Evolutionary conservation across 2,888 invertebrate species (phyloP), one percentile per base, ranked within the genome.

Genomic region (Eustalomyia histrio): DNA sequence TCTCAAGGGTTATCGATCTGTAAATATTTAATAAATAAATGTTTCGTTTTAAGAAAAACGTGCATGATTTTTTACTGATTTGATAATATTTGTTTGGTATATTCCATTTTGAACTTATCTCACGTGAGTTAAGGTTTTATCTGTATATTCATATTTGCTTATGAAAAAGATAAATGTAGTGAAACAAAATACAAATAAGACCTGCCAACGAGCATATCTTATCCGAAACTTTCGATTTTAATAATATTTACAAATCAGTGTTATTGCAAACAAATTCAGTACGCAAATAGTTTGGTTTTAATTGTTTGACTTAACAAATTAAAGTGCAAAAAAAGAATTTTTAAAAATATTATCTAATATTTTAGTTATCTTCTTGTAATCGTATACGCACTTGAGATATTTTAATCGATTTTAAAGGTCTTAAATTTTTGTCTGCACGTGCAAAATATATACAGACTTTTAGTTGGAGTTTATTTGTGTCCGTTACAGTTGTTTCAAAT

Each of bases 61-160:
- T 81, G 81, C 14, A 57, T 8, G 68, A 39, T 33, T 74, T 65
- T 65, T 72, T 74, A 60, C 81, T 67, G 78, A 81, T 74, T 81
- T 78, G 60, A 74, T 81, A 76, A 60, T 74, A 65, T 65, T 18
- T 76, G 63, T 35, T 29, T 29, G 29, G 29, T 21, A 16, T 33
- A 47, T 55, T 8, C 17, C 64, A 78, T 53, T 64, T 60, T n/a
- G 29, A 65, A 75, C 55, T 78, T 81, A 81, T 81, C 81, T 81
- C 81, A 81, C 81, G 81, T 81, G 81, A 57, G 78, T 80, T 76
- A 65, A 69, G 73, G 64, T 74, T 81, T 81, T 81, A 81, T 81
- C 78, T 81, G 67, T 33, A 74, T 52, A 35, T 39, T 65, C 21
- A 50, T 78, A 81, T 76, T 78, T 81, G 78, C 60, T 76, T 74